Percentiles rank a stretch among this genome's conserved stretches.
These are phyloP conservation scores for Austrolebias charrua DNA, from an alignment of 2,797 vertebrate species.

Conservation along the genomic window DNA sequence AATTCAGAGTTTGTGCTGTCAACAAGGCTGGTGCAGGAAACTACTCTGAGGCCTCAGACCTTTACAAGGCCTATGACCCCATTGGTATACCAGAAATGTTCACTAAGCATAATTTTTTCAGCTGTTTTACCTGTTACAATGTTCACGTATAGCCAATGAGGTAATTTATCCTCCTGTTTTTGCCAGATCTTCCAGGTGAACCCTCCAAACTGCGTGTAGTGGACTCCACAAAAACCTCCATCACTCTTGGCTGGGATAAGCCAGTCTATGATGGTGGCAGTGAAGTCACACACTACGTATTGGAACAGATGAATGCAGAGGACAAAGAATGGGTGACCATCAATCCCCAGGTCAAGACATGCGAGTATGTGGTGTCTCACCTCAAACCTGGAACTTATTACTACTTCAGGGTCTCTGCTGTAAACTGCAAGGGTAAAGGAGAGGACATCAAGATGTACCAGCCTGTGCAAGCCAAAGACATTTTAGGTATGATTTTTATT, in stretches of 20 bases:
- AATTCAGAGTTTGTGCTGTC: slow-evolving; percentile 93
- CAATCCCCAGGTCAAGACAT: slow-evolving; percentile 91
- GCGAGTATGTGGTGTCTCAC: slow-evolving; percentile 92
- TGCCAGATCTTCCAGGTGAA: slow-evolving; percentile 90
- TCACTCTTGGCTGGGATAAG: slow-evolving; percentile 93
- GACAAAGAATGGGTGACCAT: slow-evolving; percentile 90
- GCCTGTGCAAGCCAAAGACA: slow-evolving; percentile 94
- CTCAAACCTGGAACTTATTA: slow-evolving; percentile 92
- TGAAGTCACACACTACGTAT: slow-evolving; percentile 86
- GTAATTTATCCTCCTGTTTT: slow-evolving; percentile 21
- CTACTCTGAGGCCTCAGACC: slow-evolving; percentile 90
- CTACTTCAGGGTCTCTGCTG: slow-evolving; percentile 91
- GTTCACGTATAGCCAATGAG: neutral
- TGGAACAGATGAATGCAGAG: slow-evolving; percentile 87
- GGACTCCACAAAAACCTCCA: slow-evolving; percentile 95
- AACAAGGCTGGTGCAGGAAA: slow-evolving; percentile 95
- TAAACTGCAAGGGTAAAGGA: slow-evolving; percentile 91
- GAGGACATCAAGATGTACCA: slow-evolving; percentile 92
- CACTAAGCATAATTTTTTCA: neutral
- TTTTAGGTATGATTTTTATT: slow-evolving; percentile 85
- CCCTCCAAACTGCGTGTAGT: slow-evolving; percentile 91
- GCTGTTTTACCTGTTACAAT: neutral
- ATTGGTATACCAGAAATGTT: slow-evolving; percentile 82
- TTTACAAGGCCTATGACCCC: slow-evolving; percentile 92
- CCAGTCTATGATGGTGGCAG: slow-evolving; percentile 96